phyloP scores from a whole-genome alignment of 2,113 vertebrate species.

The Miniopterus natalensis region DNA sequence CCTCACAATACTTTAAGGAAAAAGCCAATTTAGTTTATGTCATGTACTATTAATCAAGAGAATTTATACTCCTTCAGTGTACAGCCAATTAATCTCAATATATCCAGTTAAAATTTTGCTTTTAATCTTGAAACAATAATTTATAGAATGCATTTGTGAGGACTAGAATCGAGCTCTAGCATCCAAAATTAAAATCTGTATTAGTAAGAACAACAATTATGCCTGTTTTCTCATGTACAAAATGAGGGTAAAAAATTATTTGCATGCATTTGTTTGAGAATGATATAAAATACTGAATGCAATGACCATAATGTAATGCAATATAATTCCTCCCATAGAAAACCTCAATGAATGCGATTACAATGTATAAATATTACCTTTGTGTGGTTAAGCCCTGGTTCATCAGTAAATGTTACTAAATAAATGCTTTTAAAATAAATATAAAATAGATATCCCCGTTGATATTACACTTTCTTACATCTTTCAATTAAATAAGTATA shows the following conservation, averaged over 20 bases:
- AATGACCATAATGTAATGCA: not conserved
- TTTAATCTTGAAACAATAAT: not conserved
- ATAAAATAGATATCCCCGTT: not conserved
- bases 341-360: not conserved
- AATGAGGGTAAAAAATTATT: not conserved
- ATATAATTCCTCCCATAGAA: not conserved
- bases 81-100: not conserved
- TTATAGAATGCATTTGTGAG: not conserved
- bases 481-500: not conserved
- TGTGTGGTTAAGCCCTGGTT: not conserved
- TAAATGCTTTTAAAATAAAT: not conserved
- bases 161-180: not conserved
- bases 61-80: not conserved
- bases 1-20: not conserved
- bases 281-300: not conserved
- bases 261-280: not conserved
- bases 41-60: not conserved
- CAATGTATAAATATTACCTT: not conserved
- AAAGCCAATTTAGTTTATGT: not conserved
- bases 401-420: not conserved
- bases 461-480: not conserved
- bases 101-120: not conserved
- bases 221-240: not conserved
- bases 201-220: not conserved
- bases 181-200: not conserved